Evolutionary conservation across 2,888 invertebrate genomes (phyloP), one percentile per base, ranked within the genome.

Genomic region (Pollenia angustigena): DNA sequence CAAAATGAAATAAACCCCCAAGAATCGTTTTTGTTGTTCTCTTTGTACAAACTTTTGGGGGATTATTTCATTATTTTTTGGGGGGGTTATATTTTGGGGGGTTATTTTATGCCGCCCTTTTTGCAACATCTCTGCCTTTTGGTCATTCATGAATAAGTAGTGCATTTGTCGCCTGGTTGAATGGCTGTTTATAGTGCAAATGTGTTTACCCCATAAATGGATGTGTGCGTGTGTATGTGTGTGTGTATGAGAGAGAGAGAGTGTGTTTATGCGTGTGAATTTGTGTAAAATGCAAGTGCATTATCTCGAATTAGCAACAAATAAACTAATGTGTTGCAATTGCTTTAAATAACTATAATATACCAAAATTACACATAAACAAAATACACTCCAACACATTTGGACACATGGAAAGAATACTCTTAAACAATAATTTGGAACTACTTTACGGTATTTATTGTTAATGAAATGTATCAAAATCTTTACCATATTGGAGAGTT

Each of bases 241-340:
- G 50, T n/a, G 48, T 75, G 62, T 50, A 9, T n/a, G n/a, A 54
- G 18, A 12, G 50, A 42, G 14, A 23, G 44, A 16, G 10, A 12
- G 62, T 60, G 46, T 50, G 48, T 64, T 32, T 16, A 18, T 83
- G 83, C 66, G 66, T 83, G 84, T 81, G 86, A 69, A 75, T 64
- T 76, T 80, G 81, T 85, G 64, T 81, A 78, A 85, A 81, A 81
- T 83, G 87, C 83, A 83, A 87, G 86, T 84, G 85, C 87, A 88
- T 87, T 86, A 87, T 81, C 87, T 87, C 84, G 87, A 83, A 88
- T 88, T 88, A 87, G 88, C 80, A 84, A 85, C 88, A 86, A 88
- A 87, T 87, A 87, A 88, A 88, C 86, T 83, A 85, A 87, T 87
- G 83, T 86, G 75, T 87, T 87, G 86, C 86, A 83, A 87, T 83